These are phyloP conservation scores for Cotesia typhae DNA, from an alignment of 1,140 invertebrate species.

Conservation along the genomic window DNA sequence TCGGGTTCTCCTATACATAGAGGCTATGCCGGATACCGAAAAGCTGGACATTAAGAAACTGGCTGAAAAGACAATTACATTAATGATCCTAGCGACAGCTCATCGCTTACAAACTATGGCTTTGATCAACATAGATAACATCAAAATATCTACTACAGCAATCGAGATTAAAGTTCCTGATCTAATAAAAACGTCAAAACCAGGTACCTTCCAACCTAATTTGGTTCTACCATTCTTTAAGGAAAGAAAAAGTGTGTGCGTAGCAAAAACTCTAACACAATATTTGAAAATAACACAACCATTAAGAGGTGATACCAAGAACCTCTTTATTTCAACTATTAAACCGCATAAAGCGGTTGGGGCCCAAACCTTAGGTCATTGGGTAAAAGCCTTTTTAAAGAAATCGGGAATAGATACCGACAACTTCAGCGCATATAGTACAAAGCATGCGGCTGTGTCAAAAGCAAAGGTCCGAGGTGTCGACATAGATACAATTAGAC, in stretches of 20 bases:
- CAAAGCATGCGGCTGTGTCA: conserved; percentile 11
- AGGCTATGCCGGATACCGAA: too few relatives aligned
- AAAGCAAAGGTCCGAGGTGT: conserved; percentile 5
- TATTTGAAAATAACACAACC: background rate
- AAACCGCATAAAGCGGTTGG: background rate
- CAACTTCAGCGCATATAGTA: conserved; percentile 13
- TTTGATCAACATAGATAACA: background rate
- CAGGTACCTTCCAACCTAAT: background rate
- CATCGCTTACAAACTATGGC: background rate
- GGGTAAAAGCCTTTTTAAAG: conserved; percentile 10
- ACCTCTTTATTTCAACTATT: background rate
- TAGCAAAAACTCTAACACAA: background rate
- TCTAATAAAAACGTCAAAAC: background rate
- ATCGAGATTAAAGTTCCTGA: conserved; percentile 9
- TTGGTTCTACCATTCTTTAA: background rate
- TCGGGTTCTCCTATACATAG: too few relatives aligned
- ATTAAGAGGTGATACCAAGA: too few relatives aligned
- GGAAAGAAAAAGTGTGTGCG: background rate
- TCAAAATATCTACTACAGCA: background rate
- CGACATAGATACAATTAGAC: conserved; percentile 2
- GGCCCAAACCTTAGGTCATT: conserved; percentile 14
- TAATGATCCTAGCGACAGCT: background rate
- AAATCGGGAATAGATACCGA: conserved; percentile 20
- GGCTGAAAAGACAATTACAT: background rate
- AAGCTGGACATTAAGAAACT: background rate